A percentile compares a stretch with the other conserved stretches of the same genome.
Conservation (phyloP, 2,797 vertebrate species). For the Apogon hyalosoma region DNA sequence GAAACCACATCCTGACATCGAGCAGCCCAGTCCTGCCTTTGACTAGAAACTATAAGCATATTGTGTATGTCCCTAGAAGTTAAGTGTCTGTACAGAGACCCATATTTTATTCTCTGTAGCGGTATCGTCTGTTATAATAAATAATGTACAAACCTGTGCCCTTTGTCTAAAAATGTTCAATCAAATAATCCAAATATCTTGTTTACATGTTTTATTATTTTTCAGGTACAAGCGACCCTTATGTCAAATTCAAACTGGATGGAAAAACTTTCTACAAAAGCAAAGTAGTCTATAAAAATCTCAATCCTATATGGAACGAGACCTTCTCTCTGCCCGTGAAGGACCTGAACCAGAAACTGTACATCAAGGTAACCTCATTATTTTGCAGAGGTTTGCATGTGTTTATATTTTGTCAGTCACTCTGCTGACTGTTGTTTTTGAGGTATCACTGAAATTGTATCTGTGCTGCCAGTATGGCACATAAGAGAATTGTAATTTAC, state of each 20-base stretch:
- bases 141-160: too few relatives aligned
- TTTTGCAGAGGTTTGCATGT: background rate
- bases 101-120: too few relatives aligned
- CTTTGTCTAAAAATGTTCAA: too few relatives aligned
- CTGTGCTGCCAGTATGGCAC: background rate
- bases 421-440: background rate
- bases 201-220: background rate
- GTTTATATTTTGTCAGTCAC: background rate
- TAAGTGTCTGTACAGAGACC: background rate
- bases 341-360: conserved; percentile 90
- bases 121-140: too few relatives aligned
- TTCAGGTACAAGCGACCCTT: conserved; percentile 95
- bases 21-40: background rate
- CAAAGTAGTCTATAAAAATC: conserved; percentile 93
- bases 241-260: conserved; percentile 95
- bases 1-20: conserved; percentile 51
- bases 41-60: conserved; percentile 24
- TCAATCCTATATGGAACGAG: conserved; percentile 95
- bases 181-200: background rate
- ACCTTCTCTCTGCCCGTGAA: conserved; percentile 90
- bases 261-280: conserved; percentile 96
- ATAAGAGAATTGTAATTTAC: background rate
- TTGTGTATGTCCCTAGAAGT: background rate
- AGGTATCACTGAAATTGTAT: background rate
- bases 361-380: conserved; percentile 86